Percentiles rank a stretch among this genome's conserved stretches.
phyloP scores from a whole-genome alignment of 2,888 invertebrate genomes.

The Eustalomyia histrio region DNA sequence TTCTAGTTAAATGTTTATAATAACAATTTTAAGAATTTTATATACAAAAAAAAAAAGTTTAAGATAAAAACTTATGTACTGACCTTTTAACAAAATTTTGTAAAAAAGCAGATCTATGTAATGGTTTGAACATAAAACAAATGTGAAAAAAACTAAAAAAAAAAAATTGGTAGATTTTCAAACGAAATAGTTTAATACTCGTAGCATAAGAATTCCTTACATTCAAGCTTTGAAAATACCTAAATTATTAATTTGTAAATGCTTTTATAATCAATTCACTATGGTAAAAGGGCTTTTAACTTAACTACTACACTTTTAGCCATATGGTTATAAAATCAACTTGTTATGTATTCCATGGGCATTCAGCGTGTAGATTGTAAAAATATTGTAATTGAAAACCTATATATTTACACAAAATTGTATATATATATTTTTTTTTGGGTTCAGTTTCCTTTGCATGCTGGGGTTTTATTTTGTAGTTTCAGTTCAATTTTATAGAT shows the following conservation, averaged over 20 bases:
- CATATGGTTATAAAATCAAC: slow-evolving; percentile 17
- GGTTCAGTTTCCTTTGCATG: neutral
- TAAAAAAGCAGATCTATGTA: neutral
- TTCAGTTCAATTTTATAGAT: neutral
- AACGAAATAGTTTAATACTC: slow-evolving; percentile 41
- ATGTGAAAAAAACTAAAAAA: slow-evolving; percentile 14
- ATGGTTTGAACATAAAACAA: slow-evolving; percentile 15
- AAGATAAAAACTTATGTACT: neutral
- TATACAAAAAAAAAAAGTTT: neutral
- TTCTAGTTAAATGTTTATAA: neutral
- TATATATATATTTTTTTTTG: slow-evolving; percentile 17
- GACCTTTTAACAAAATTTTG: slow-evolving; percentile 25
- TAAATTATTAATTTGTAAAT: slow-evolving; percentile 48
- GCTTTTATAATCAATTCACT: slow-evolving; percentile 3
- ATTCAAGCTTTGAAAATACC: neutral
- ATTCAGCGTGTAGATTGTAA: slow-evolving; percentile 58
- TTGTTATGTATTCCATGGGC: slow-evolving; percentile 61
- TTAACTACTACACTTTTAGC: slow-evolving; percentile 10
- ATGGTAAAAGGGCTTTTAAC: neutral
- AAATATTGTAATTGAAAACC: slow-evolving; percentile 62
- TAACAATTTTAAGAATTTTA: slow-evolving; percentile 26
- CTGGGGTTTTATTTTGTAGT: neutral
- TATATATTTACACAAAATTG: slow-evolving; percentile 11
- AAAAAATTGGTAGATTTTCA: slow-evolving; percentile 16
- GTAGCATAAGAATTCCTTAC: neutral